phyloP scores from a whole-genome alignment of 2,113 vertebrate genomes.

The Pomatorhinus ruficollis region DNA sequence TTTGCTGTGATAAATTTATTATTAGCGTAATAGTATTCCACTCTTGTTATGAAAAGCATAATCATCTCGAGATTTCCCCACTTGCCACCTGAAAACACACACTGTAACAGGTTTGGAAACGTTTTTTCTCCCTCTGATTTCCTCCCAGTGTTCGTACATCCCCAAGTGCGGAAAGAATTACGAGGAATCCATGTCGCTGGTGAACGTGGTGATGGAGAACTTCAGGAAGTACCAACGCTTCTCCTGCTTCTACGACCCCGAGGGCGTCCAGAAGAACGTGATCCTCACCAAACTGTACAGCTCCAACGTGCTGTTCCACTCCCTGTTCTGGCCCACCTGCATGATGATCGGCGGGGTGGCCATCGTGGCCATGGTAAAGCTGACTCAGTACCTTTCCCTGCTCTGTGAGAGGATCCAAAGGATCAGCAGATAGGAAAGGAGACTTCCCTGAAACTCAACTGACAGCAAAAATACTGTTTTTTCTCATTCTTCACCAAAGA shows the following conservation, averaged over 20 bases:
- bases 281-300: constrained; percentile 90
- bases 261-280: constrained; percentile 81
- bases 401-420: constrained; percentile 86
- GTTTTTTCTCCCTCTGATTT: not conserved
- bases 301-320: constrained; percentile 84
- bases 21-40: constrained; percentile 38
- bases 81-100: not conserved
- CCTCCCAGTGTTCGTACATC: constrained; percentile 88
- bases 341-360: constrained; percentile 84
- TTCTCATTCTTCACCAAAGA: constrained; percentile 86
- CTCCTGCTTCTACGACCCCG: constrained; percentile 85
- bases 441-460: constrained; percentile 23
- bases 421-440: constrained; percentile 84
- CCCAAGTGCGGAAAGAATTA: constrained; percentile 90
- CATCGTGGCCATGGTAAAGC: constrained; percentile 92
- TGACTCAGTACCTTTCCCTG: constrained; percentile 93
- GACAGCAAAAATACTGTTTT: constrained; percentile 77
- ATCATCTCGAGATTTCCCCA: not conserved
- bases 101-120: not conserved
- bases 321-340: constrained; percentile 92
- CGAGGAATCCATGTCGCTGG: constrained; percentile 77
- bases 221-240: constrained; percentile 86
- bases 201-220: constrained; percentile 87
- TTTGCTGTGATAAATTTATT: constrained; percentile 43
- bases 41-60: not conserved